These are phyloP conservation scores for Cossypha dichroa DNA, from an alignment of 2,797 vertebrate genomes.

Conservation along the genomic window DNA sequence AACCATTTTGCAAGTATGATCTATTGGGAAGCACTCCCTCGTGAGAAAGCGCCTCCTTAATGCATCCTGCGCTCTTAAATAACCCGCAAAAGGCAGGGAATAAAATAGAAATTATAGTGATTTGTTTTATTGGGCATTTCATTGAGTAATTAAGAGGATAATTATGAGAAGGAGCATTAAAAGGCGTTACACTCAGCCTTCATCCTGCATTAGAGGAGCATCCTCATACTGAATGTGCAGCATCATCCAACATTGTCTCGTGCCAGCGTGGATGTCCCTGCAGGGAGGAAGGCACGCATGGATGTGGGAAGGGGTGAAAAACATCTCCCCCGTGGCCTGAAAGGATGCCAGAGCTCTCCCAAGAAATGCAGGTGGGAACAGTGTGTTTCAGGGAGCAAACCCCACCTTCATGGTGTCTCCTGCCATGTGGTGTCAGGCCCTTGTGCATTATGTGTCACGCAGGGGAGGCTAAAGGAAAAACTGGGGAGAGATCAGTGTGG, in stretches of 20 bases:
- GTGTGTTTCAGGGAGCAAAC: neutral
- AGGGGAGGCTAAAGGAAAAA: neutral
- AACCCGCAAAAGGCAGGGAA: neutral
- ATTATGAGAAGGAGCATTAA: conserved; percentile 28
- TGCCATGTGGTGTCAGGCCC: fast-evolving
- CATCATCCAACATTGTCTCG: fast-evolving
- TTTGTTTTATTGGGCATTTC: conserved; percentile 65
- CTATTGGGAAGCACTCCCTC: conserved; percentile 21
- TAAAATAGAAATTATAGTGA: neutral
- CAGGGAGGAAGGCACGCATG: fast-evolving
- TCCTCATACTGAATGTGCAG: neutral
- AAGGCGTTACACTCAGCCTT: neutral
- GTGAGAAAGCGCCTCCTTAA: conserved; percentile 20
- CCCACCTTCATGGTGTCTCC: too few species aligned
- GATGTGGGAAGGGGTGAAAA: neutral
- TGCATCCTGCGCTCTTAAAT: neutral
- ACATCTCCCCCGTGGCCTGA: fast-evolving
- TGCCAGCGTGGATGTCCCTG: fast-evolving
- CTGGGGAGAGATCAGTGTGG: neutral
- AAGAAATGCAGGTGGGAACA: neutral
- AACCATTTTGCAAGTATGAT: neutral
- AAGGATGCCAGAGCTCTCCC: neutral
- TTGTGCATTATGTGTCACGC: fast-evolving
- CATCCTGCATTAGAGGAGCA: neutral
- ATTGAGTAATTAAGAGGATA: conserved; percentile 61